These are phyloP conservation scores for Benthosema pterotum DNA, from an alignment of 2,797 vertebrate genomes.

Conservation along the genomic window DNA sequence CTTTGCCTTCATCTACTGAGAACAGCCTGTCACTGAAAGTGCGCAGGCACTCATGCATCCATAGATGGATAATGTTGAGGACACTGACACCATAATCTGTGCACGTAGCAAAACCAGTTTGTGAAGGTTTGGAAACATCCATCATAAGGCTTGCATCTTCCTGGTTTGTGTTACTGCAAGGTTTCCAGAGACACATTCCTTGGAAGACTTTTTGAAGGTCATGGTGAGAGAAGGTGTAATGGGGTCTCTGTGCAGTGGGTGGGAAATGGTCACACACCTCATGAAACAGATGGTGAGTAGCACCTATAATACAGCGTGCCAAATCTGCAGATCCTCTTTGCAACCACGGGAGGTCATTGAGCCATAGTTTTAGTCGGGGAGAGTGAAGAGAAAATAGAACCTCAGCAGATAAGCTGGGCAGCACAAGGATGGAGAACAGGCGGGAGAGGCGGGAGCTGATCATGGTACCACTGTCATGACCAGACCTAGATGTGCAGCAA, in stretches of 20 bases:
- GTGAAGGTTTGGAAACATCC: constrained; percentile 8
- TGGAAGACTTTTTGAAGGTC: constrained; percentile 83
- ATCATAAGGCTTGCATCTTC: not conserved
- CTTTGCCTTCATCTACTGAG: constrained; percentile 64
- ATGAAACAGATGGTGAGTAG: constrained; percentile 79
- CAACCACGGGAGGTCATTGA: constrained; percentile 68
- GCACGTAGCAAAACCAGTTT: constrained; percentile 10
- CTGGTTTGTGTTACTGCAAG: constrained; percentile 28
- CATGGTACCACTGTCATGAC: constrained; percentile 18
- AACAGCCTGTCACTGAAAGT: constrained; percentile 83
- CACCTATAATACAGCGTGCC: constrained; percentile 74
- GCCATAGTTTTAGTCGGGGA: constrained; percentile 77
- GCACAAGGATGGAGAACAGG: constrained; percentile 82
- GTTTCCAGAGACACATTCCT: constrained; percentile 79
- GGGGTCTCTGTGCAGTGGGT: constrained; percentile 58
- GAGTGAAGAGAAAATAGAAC: constrained; percentile 78
- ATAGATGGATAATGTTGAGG: constrained; percentile 77
- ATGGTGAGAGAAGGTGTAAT: constrained; percentile 80
- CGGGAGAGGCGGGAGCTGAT: constrained; percentile 81
- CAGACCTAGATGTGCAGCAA: constrained; percentile 61
- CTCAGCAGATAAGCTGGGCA: constrained; percentile 71
- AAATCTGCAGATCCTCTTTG: constrained; percentile 55
- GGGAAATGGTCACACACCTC: constrained; percentile 67
- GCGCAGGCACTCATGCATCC: constrained; percentile 88
- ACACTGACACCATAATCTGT: constrained; percentile 30